Percentiles rank a stretch among this genome's conserved stretches.
These are phyloP conservation scores for Babylonia areolata DNA, from an alignment of 1,140 invertebrate species.

Conservation along the genomic window DNA sequence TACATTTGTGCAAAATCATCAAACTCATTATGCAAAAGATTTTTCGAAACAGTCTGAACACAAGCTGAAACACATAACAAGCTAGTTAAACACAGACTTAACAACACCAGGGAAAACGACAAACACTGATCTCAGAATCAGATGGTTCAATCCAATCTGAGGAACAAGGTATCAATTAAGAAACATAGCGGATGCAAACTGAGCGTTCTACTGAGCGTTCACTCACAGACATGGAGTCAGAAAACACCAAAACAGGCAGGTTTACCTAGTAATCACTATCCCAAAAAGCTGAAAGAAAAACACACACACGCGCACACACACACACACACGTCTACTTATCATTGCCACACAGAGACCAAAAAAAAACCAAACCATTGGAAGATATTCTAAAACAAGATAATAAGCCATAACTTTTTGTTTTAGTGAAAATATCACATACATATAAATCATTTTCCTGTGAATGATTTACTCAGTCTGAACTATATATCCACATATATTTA, in stretches of 20 bases:
- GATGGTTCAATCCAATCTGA: not conserved
- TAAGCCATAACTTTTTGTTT: too few relatives aligned
- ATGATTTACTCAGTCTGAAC: too few relatives aligned
- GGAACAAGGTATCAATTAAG: not conserved
- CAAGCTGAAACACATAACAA: not conserved
- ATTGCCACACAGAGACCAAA: not conserved
- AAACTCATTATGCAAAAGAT: not conserved
- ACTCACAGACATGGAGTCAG: conserved; percentile 5
- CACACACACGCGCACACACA: not conserved
- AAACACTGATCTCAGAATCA: not conserved
- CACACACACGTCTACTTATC: not conserved
- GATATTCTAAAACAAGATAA: too few relatives aligned
- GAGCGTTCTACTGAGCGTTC: not conserved
- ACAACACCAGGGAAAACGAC: not conserved
- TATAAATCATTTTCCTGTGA: too few relatives aligned
- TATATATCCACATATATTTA: too few relatives aligned
- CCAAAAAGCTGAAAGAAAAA: conserved; percentile 59
- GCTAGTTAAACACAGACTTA: conserved; percentile 3
- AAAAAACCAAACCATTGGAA: not conserved
- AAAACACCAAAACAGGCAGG: conserved; percentile 31
- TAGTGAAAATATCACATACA: too few relatives aligned
- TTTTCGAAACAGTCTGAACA: not conserved
- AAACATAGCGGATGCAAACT: not conserved
- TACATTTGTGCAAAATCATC: not conserved
- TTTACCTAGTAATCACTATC: conserved; percentile 68